Evolutionary conservation across 2,888 invertebrate species (phyloP).

Genomic region (Lagria hirta): DNA sequence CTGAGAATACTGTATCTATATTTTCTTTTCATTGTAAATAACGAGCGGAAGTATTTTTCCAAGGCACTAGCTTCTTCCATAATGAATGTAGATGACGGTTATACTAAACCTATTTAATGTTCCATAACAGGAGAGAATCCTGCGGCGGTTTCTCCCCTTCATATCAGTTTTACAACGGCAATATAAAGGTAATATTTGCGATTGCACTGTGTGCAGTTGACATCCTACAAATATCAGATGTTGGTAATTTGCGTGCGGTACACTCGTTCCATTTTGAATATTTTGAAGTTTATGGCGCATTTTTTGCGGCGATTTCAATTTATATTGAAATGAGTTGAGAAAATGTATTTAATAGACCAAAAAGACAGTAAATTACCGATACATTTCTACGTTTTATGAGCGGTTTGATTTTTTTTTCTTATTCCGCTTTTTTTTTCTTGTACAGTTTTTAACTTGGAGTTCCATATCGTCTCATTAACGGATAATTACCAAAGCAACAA

Average conservation of each 20-base stretch:
- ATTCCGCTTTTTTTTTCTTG: slow-evolving; percentile 13
- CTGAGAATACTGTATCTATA: too few relatives aligned
- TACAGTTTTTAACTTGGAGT: slow-evolving; percentile 17
- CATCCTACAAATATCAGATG: slow-evolving; percentile 23
- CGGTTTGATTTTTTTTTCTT: slow-evolving; percentile 13
- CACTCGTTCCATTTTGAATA: slow-evolving; percentile 14
- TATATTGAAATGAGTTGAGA: slow-evolving; percentile 15
- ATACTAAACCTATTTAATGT: slow-evolving; percentile 22
- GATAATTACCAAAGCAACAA: slow-evolving; percentile 32
- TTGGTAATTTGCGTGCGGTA: slow-evolving; percentile 22
- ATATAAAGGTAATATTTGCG: slow-evolving; percentile 26
- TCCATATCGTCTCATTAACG: slow-evolving; percentile 34
- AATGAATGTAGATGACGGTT: slow-evolving; percentile 20
- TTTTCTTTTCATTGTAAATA: too few relatives aligned
- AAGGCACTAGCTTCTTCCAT: slow-evolving; percentile 7
- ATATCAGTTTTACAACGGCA: slow-evolving; percentile 23
- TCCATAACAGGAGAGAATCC: slow-evolving; percentile 15
- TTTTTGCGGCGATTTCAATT: slow-evolving; percentile 15
- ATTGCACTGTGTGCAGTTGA: slow-evolving; percentile 14
- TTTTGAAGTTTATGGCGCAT: slow-evolving; percentile 18
- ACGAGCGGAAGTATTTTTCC: slow-evolving; percentile 5
- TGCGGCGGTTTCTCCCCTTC: slow-evolving; percentile 2
- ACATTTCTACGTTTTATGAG: slow-evolving; percentile 15
- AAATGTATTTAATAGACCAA: slow-evolving; percentile 9
- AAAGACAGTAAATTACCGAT: slow-evolving; percentile 7